Conservation (phyloP, 2,113 vertebrate genomes). For the Anarhynchus alexandrinus region DNA sequence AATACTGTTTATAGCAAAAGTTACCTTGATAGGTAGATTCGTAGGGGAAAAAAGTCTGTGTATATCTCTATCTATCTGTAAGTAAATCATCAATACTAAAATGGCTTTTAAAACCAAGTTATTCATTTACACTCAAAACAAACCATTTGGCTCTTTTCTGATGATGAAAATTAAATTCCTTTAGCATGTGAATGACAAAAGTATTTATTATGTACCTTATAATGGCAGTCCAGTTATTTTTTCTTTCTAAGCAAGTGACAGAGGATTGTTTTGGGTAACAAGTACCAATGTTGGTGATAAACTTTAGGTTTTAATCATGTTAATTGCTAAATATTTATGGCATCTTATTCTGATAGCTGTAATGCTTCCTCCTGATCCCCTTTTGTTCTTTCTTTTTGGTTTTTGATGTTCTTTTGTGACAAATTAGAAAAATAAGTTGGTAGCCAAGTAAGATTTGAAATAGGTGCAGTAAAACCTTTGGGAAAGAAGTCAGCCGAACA, state of each 20-base stretch:
- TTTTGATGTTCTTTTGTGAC: neutral
- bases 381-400: neutral
- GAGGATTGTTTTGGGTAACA: neutral
- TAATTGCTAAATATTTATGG: neutral
- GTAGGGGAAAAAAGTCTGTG: neutral
- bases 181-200: neutral
- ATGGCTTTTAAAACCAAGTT: neutral
- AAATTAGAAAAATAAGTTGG: neutral
- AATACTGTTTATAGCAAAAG: constrained; percentile 79
- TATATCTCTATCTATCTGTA: neutral
- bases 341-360: neutral
- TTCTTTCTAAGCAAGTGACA: neutral
- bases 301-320: neutral
- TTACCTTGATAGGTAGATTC: constrained; percentile 76
- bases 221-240: neutral
- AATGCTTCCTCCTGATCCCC: neutral
- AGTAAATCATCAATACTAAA: neutral
- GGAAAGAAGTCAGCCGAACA: neutral
- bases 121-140: neutral
- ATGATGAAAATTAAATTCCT: neutral
- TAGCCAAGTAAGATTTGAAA: neutral
- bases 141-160: neutral
- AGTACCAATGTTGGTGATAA: neutral
- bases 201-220: neutral
- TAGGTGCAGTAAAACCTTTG: neutral